Base-by-base conservation (phyloP, 2,113 vertebrate species). In the Callorhinus ursinus region DNA sequence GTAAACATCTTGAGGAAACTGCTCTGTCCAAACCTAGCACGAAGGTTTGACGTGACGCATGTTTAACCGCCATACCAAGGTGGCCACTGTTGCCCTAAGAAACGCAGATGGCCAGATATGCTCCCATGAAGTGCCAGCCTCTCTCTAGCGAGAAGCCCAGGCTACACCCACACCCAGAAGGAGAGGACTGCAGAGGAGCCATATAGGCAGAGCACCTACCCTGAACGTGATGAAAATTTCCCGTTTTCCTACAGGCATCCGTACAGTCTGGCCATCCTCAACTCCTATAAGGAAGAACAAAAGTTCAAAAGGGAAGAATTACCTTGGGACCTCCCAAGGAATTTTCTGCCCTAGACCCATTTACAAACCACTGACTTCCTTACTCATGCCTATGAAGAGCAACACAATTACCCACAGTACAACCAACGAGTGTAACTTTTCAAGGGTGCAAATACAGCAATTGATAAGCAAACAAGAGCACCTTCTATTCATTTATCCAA, bases 201-300 rank as follows among this genome's bases (percentile, higher is more conserved):
- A 3, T 9, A 18, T 8, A 9, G 7, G 3, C 18, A 59, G 0
- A 0, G 57, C 51, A 99, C 99, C 33, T 97, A 99, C 99, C 99
- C 98, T 98, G 98, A 99, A 99, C 0, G 99, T 99, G 93, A 99
- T 99, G 97, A 99, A 99, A 97, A 99, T 99, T 97, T 99, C 99
- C 92, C 99, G 99, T 98, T 99, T 99, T 65, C 99, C 99, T 81
- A 99, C 99, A 5, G 99, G 99, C 99, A 99, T 99, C 96, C 99
- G 99, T 85, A 99, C 99, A 0, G 99, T 99, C 98, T 99, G 99
- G 55, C 99, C 99, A 6, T 99, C 99, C 97, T 99, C 99, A 71
- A 99, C 99, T 9, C 99, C 99, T 99, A 93, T 13, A 80, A 91
- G 46, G 14, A 77, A 91, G 51, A 77, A 67, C 24, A 94, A 94